These are phyloP conservation scores for Drosophila sp. DNA, from an alignment of 1,140 invertebrate species.

Conservation along the genomic window DNA sequence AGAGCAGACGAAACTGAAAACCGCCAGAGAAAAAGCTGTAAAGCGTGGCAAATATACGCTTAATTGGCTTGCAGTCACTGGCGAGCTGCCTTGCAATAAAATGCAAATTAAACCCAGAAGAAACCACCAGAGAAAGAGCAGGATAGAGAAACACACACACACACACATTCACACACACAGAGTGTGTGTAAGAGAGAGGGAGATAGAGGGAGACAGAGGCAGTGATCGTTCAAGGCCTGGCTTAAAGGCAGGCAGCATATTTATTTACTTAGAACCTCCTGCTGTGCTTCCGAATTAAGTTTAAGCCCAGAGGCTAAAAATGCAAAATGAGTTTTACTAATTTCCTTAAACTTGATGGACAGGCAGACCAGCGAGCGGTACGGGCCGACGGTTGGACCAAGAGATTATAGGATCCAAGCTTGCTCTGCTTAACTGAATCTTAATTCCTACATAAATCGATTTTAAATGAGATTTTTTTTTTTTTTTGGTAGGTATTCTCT, in stretches of 20 bases:
- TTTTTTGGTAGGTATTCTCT: constrained; percentile 12
- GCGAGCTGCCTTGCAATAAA: constrained; percentile 68
- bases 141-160: constrained; percentile 33
- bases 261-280: constrained; percentile 83
- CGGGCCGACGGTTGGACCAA: background rate
- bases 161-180: background rate
- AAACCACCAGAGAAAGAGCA: constrained; percentile 40
- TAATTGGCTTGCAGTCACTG: constrained; percentile 73
- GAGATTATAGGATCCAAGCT: constrained; percentile 28
- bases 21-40: constrained; percentile 61
- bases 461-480: constrained; percentile 79
- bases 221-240: constrained; percentile 19
- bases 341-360: constrained; percentile 82
- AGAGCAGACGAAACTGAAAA: constrained; percentile 47
- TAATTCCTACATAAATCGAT: constrained; percentile 82
- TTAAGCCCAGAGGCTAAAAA: constrained; percentile 83
- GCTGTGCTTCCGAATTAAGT: constrained; percentile 83
- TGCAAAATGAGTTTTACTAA: constrained; percentile 83
- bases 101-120: constrained; percentile 80
- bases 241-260: constrained; percentile 52
- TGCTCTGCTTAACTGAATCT: constrained; percentile 61
- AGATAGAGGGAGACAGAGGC: constrained; percentile 20
- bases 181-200: background rate
- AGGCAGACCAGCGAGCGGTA: constrained; percentile 25
- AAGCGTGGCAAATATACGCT: constrained; percentile 82